Evolutionary conservation across 2,113 vertebrate species (phyloP).

Genomic region (Chunga burmeisteri): DNA sequence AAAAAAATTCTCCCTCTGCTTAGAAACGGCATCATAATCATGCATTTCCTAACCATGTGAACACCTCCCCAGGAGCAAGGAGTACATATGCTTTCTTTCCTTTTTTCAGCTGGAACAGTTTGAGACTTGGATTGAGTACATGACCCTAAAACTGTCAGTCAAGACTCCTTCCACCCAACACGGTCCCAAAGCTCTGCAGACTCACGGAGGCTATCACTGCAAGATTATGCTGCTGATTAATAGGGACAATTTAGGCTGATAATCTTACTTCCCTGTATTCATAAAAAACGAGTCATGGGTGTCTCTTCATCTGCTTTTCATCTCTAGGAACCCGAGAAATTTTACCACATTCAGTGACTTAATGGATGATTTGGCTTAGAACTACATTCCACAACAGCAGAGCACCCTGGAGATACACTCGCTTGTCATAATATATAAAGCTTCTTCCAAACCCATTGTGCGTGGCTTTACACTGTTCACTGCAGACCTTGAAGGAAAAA

Average conservation of each 20-base stretch:
- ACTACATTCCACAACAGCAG: conserved; percentile 27
- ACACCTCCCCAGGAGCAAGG: not conserved
- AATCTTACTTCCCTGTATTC: not conserved
- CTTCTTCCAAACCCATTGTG: conserved; percentile 33
- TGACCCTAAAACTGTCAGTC: not conserved
- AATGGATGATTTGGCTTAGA: conserved; percentile 47
- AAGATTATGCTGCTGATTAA: conserved; percentile 5
- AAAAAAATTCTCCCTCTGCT: not conserved
- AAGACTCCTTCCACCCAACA: not conserved
- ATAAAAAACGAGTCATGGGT: not conserved
- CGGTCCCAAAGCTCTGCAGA: not conserved
- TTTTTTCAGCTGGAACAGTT: not conserved
- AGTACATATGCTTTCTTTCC: not conserved
- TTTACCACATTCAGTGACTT: conserved; percentile 19
- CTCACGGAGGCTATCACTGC: not conserved
- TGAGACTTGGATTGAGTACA: not conserved
- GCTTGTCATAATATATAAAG: conserved; percentile 65
- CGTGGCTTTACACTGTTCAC: conserved; percentile 8
- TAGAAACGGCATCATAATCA: not conserved
- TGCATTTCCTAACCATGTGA: not conserved
- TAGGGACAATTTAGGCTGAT: conserved; percentile 2
- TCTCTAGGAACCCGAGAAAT: conserved; percentile 27
- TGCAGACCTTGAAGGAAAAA: conserved; percentile 52
- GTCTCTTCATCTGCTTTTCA: conserved; percentile 7
- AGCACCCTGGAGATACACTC: conserved; percentile 56